Conservation (phyloP, 2,113 vertebrate genomes). For the Pterocles gutturalis region DNA sequence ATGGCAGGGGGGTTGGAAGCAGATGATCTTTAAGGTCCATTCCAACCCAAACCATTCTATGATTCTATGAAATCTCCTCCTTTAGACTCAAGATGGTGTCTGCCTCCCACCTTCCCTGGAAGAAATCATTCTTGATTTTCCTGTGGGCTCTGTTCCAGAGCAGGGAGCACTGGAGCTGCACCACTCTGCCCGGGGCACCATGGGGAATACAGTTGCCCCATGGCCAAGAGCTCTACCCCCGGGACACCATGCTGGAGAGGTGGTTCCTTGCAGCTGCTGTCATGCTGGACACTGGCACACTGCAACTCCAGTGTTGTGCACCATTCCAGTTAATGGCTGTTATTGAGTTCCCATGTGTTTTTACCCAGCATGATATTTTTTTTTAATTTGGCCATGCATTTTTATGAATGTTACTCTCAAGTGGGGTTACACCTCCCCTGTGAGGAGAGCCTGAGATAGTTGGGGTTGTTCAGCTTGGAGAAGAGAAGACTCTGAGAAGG, state of each 20-base stretch:
- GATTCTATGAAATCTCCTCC: not conserved
- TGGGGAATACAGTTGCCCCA: not conserved
- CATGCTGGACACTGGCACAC: not conserved
- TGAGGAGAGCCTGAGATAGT: no score
- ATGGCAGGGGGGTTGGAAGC: no score
- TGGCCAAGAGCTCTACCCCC: fast-evolving
- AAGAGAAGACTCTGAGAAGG: no score
- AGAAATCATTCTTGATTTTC: not conserved
- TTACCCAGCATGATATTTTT: not conserved
- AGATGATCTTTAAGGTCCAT: no score
- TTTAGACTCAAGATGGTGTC: not conserved
- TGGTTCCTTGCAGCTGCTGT: not conserved
- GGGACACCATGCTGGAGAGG: not conserved
- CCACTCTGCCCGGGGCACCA: fast-evolving
- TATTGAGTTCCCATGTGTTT: not conserved
- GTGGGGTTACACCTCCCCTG: not conserved
- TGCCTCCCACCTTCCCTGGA: not conserved
- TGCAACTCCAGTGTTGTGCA: not conserved
- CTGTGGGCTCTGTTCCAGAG: not conserved
- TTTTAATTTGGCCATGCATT: not conserved
- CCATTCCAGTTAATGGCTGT: not conserved
- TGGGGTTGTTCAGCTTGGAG: no score
- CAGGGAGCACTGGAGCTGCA: not conserved
- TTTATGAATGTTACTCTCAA: not conserved
- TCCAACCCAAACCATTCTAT: no score